Conservation (phyloP, 2,797 vertebrate species). For the Chaenodraco wilsoni region DNA sequence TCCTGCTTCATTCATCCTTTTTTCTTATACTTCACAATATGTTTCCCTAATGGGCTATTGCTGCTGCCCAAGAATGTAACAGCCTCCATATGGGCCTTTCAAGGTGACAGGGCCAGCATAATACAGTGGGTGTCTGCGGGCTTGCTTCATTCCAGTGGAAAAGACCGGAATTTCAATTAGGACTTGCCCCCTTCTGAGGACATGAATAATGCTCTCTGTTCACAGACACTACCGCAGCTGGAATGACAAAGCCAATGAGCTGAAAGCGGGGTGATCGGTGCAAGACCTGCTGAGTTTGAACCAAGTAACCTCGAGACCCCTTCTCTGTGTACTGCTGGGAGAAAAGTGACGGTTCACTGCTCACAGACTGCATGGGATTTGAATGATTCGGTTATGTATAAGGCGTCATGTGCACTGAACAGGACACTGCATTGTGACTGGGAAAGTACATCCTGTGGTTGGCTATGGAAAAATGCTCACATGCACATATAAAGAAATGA, state of each 20-base stretch:
- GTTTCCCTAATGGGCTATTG: slow-evolving; percentile 31
- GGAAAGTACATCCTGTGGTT: slow-evolving; percentile 25
- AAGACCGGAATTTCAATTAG: slow-evolving; percentile 86
- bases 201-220: slow-evolving; percentile 84
- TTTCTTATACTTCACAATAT: slow-evolving; percentile 29
- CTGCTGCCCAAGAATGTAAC: slow-evolving; percentile 56
- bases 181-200: slow-evolving; percentile 75
- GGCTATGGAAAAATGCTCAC: slow-evolving; percentile 20
- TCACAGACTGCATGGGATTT: slow-evolving; percentile 54
- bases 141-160: slow-evolving; percentile 71
- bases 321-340: slow-evolving; percentile 32
- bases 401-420: slow-evolving; percentile 49
- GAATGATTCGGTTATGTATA: slow-evolving; percentile 58
- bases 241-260: slow-evolving; percentile 79
- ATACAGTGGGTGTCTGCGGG: slow-evolving; percentile 70
- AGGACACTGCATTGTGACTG: slow-evolving; percentile 31
- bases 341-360: slow-evolving; percentile 59
- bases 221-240: slow-evolving; percentile 77
- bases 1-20: slow-evolving; percentile 40
- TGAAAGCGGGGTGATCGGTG: slow-evolving; percentile 65
- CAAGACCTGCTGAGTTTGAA: slow-evolving; percentile 74
- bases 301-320: slow-evolving; percentile 70
- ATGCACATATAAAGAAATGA: neutral
- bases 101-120: slow-evolving; percentile 76
- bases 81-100: slow-evolving; percentile 67